Conservation (phyloP, 2,888 invertebrate genomes). For the Tryphoninae sp. region DNA sequence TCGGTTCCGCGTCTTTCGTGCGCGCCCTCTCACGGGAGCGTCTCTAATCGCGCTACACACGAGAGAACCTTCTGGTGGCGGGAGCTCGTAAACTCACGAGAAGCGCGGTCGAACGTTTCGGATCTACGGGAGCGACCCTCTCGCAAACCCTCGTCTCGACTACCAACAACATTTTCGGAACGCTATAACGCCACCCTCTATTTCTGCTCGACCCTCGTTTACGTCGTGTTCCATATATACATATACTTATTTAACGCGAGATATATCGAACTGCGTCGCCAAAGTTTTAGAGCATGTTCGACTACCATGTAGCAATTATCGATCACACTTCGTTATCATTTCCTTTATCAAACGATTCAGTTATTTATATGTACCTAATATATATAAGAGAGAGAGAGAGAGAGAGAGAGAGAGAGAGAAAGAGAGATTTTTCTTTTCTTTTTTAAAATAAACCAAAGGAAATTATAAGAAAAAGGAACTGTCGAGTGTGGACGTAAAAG, state of each 20-base stretch:
- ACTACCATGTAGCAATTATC: conserved; percentile 7
- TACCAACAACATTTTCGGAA: neutral
- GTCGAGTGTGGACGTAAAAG: conserved; percentile 5
- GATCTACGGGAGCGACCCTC: neutral
- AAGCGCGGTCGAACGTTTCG: conserved; percentile 16
- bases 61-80: conserved; percentile 1
- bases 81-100: conserved; percentile 36
- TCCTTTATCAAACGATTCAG: neutral
- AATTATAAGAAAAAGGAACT: neutral
- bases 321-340: conserved; percentile 6
- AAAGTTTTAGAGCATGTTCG: conserved; percentile 14
- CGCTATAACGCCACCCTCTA: neutral
- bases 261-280: neutral
- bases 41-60: conserved; percentile 43
- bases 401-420: too few relatives aligned
- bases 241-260: too few relatives aligned
- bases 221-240: neutral
- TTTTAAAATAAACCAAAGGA: neutral
- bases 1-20: neutral
- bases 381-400: too few relatives aligned
- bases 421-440: too few relatives aligned
- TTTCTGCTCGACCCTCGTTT: neutral
- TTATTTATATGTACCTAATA: too few relatives aligned
- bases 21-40: conserved; percentile 42
- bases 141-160: conserved; percentile 9